Evolutionary conservation across 2,797 vertebrate species (phyloP), one percentile per base, ranked within the genome.

Genomic region (Labroides dimidiatus): DNA sequence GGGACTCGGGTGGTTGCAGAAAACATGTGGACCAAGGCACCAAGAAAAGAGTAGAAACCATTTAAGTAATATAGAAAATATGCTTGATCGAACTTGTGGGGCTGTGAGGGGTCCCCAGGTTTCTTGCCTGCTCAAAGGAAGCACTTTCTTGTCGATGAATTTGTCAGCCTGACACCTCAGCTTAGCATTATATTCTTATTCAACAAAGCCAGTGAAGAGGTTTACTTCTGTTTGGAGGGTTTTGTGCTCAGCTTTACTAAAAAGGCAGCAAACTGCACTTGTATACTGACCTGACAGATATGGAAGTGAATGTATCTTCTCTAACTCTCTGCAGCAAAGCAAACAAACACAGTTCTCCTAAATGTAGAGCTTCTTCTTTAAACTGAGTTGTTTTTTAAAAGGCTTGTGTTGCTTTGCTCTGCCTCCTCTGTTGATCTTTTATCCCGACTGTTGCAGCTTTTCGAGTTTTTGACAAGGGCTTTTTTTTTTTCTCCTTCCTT

Each of bases 381-480:
- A 69, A 58, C 48, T 36, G 43, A 10, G 10, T 44, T 30, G 10
- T 30, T 54, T 4, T 49, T 15, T 49, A 49, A 44, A 43, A 55
- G 24, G 11, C 36, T 49, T 7, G 0, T 42, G 19, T 23, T 58
- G 24, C 43, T 59, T 57, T 60, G 6, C 21, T 51, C 43, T 47
- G 12, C 15, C 19, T 3, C 30, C 13, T 42, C 39, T 63, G 52
- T 49, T 59, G 3, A 52, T 49, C 16, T 47, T 57, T 45, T 37
- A 37, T 21, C 15, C 11, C 9, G 48, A 2, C 21, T 51, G 37
- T 52, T 36, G n/a, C 17, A 36, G 52, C 13, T 47, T 12, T 48
- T 56, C 15, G 20, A 42, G 5, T 45, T 60, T 45, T 49, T 60
- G n/a, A 43, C 10, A 44, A 14, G 10, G 2, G 16, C 2, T 19